A percentile compares a stretch with the other conserved stretches of the same genome.
Conservation (phyloP, 2,888 invertebrate genomes). For the Heliconius erato region DNA sequence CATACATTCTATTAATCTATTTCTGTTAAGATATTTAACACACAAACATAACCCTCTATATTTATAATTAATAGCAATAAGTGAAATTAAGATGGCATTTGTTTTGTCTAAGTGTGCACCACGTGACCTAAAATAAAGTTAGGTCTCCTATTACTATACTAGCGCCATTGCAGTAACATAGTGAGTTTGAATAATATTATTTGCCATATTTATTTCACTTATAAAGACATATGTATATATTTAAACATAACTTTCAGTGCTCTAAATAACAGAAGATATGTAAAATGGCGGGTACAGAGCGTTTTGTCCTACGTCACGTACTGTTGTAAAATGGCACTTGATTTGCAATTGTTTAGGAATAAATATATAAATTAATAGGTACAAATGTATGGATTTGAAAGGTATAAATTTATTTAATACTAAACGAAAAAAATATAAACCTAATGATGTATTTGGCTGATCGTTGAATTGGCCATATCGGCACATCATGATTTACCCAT, state of each 20-base stretch:
- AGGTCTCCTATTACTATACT: conserved; percentile 9
- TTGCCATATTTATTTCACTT: conserved; percentile 23
- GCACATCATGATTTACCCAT: too few species aligned
- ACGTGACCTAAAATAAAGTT: conserved; percentile 2
- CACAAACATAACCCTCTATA: not conserved
- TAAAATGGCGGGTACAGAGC: conserved; percentile 36
- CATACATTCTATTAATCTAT: not conserved
- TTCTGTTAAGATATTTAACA: not conserved
- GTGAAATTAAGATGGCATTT: conserved; percentile 16
- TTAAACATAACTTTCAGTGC: conserved; percentile 22
- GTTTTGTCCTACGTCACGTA: conserved; percentile 27
- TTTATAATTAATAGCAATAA: conserved; percentile 23
- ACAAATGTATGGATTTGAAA: not conserved
- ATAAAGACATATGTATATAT: conserved; percentile 3
- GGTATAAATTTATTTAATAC: not conserved
- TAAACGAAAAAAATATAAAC: not conserved
- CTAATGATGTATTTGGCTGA: too few species aligned
- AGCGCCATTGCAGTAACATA: not conserved
- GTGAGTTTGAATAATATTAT: not conserved
- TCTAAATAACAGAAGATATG: conserved; percentile 15
- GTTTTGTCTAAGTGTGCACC: conserved; percentile 3
- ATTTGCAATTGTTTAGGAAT: not conserved
- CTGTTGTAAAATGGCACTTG: conserved; percentile 32
- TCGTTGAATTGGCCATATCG: too few species aligned
- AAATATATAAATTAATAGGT: not conserved